These are phyloP conservation scores for Saccopteryx leptura DNA, from an alignment of 2,113 vertebrate genomes.

Conservation along the genomic window DNA sequence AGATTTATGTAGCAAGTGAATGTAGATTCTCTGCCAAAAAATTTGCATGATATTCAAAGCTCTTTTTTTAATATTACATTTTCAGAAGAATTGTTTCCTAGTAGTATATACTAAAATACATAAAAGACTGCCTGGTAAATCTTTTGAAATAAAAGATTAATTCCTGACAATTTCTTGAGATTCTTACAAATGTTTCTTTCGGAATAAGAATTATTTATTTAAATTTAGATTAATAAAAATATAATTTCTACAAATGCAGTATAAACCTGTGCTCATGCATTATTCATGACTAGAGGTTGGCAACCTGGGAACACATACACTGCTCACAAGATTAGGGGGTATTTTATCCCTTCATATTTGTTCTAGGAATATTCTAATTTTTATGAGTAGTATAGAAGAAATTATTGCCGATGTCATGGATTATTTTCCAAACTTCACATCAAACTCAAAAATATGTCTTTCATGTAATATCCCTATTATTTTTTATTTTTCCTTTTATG, in stretches of 20 bases:
- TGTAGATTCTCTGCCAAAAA: not conserved
- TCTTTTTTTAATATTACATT: not conserved
- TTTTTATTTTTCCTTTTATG: not conserved
- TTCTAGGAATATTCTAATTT: too few species aligned
- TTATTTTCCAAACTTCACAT: not conserved
- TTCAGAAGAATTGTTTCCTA: not conserved
- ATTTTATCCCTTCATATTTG: too few species aligned
- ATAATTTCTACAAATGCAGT: not conserved
- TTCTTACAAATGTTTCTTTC: constrained; percentile 17
- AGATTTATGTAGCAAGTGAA: constrained; percentile 9
- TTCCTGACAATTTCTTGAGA: not conserved
- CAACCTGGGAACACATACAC: not conserved
- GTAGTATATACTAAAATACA: not conserved
- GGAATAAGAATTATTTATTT: not conserved
- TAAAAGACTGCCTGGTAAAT: not conserved
- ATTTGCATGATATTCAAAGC: not conserved
- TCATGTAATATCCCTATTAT: not conserved
- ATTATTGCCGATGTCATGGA: not conserved
- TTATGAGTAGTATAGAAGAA: not conserved
- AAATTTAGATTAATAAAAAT: constrained; percentile 8
- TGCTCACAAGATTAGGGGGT: too few species aligned
- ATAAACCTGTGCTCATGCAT: not conserved
- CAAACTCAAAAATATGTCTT: not conserved
- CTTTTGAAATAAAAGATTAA: constrained; percentile 5
- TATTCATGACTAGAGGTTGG: not conserved